Evolutionary conservation across 2,797 vertebrate genomes (phyloP).

Genomic region (Phoebastria nigripes): DNA sequence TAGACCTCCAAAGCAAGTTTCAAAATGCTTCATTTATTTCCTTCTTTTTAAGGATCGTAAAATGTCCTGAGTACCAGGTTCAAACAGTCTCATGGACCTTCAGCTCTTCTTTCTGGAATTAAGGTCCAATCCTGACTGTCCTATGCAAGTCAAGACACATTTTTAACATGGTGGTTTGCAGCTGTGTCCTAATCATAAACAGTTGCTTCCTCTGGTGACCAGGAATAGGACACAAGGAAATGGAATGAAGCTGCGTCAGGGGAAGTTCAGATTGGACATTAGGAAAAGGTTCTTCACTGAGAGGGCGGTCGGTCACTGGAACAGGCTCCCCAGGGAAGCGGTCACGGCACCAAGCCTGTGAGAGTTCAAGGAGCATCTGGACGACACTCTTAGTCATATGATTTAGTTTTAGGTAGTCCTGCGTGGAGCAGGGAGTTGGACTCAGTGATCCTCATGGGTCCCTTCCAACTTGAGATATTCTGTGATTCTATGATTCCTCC

Average conservation of each 20-base stretch:
- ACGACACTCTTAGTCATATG: background rate
- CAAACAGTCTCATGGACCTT: background rate
- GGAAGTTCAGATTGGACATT: background rate
- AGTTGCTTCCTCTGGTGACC: background rate
- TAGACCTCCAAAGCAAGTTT: background rate
- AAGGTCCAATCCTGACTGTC: background rate
- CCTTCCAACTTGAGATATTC: background rate
- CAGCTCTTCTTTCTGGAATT: background rate
- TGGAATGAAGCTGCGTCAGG: background rate
- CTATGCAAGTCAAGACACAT: background rate
- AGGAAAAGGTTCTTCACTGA: background rate
- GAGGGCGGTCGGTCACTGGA: background rate
- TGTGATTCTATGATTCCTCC: background rate
- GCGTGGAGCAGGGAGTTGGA: background rate
- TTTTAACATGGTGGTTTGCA: background rate
- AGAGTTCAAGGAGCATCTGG: background rate
- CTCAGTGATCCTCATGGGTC: background rate
- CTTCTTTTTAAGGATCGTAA: background rate
- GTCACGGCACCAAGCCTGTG: background rate
- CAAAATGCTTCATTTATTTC: background rate
- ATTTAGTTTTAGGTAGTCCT: background rate
- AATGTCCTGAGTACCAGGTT: background rate
- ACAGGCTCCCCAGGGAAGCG: background rate
- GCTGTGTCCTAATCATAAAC: background rate
- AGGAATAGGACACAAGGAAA: background rate